Base-by-base conservation (phyloP, 2,888 invertebrate genomes). In the Elmis aenea region DNA sequence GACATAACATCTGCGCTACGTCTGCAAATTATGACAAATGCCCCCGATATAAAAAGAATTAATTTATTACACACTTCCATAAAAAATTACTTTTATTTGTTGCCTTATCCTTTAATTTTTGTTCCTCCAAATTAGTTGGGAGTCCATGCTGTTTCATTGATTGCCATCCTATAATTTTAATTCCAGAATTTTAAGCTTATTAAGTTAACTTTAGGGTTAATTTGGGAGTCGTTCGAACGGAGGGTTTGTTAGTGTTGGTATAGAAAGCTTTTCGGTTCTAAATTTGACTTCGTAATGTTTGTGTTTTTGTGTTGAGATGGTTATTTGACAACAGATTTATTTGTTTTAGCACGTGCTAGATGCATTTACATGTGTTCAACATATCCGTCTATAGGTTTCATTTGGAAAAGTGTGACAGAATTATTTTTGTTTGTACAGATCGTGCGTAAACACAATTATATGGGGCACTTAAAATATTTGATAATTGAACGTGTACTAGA, bases 1-100 rank as follows among this genome's bases (percentile, higher is more conserved):
- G 63, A 63, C 63, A 63, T 50, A 61, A 59, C 63, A 63, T 59
- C 63, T 63, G 63, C 61, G 50, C 52, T 51, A 44, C 55, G 54
- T 36, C 59, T 57, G 62, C 61, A 59, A 62, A 61, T 62, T 62
- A 61, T 59, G 57, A 58, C 54, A 54, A 57, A 58, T 58, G 54
- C 52, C 44, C 51, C 33, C 31, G 39, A 48, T 45, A 51, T 40
- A 43, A 51, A 43, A 42, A 38, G 45, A 48, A 54, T 50, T 50
- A 52, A 52, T 51, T 52, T 48, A 47, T 48, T 42, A 46, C 37
- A 10, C 30, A 21, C 31, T 30, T 16, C 30, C 30, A 37, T 37
- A n/a, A n/a, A n/a, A n/a, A n/a, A n/a, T n/a, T n/a, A n/a, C n/a
- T n/a, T n/a, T n/a, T n/a, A n/a, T n/a, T n/a, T n/a, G n/a, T n/a